These are phyloP conservation scores for Leguminivora glycinivorella DNA, from an alignment of 1,140 invertebrate species.

Conservation along the genomic window DNA sequence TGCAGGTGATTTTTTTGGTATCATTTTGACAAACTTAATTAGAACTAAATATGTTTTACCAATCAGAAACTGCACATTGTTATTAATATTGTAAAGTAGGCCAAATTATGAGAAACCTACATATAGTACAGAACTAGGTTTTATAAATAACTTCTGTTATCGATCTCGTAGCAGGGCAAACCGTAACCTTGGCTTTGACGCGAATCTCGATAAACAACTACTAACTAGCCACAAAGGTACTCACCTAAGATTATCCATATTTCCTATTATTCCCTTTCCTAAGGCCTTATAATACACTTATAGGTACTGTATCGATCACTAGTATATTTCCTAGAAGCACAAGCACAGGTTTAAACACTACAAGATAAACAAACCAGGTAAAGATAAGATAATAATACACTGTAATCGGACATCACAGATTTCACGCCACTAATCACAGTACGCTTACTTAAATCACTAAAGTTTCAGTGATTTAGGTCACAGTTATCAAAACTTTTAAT, in stretches of 20 bases:
- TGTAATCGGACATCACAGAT: constrained; percentile 9
- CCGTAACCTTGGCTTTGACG: constrained; percentile 42
- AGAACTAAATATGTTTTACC: not conserved
- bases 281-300: not conserved
- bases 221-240: constrained; percentile 30
- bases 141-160: constrained; percentile 11
- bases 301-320: not conserved
- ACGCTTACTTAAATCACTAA: constrained; percentile 17
- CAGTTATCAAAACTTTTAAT: not conserved
- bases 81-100: not conserved
- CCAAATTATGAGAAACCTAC: not conserved
- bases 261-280: not conserved
- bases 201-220: constrained; percentile 5
- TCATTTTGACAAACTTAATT: not conserved
- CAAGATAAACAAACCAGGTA: constrained; percentile 35
- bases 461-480: not conserved
- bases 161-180: constrained; percentile 11
- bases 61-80: not conserved
- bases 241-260: constrained; percentile 65
- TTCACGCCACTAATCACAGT: not conserved
- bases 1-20: too few species aligned
- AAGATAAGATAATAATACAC: constrained; percentile 34
- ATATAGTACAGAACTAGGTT: not conserved
- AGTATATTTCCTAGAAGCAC: constrained; percentile 4
- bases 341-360: constrained; percentile 11